Evolutionary conservation across 2,888 invertebrate genomes (phyloP), one percentile per base, ranked within the genome.

Genomic region (Drosophila borealis): DNA sequence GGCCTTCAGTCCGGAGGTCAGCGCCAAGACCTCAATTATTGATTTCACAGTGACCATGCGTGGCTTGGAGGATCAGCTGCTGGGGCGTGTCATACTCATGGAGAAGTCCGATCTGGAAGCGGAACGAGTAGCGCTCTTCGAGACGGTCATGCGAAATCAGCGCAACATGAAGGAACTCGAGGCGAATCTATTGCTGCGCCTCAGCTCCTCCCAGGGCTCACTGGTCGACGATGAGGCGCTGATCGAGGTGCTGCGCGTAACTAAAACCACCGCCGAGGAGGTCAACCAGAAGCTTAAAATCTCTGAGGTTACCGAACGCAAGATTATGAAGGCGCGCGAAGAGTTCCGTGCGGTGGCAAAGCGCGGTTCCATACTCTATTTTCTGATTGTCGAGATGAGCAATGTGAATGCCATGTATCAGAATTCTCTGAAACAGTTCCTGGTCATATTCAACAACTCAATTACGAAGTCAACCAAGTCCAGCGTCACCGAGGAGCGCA

Each of bases 21-120:
- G 98, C 88, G 98, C 99, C 0, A 98, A 98, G 91, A 98, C 98
- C 0, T 97, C 98, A 0, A 98, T 99, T 60, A 98, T 99, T 81
- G 98, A 99, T 91, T 99, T 99, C 90, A 99, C 99, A 1, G 99
- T 99, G 1, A 99, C 99, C 3, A 98, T 98, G 96, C 95, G 97
- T 89, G 98, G 99, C 10, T 93, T 99, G 33, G 99, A 99, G 93
- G 99, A 99, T 92, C 99, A 99, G 91, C 93, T 99, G 5, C 93
- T 99, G 29, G 98, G 97, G 3, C 94, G 98, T 71, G 98, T 99
- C 0, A 99, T 99, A 89, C 93, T 98, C 17, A 98, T 98, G 96
- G 99, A 99, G 92, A 98, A 98, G 92, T 96, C 97, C 1, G 99
- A 99, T 90, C 93, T 99, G 68, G 99, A 99, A 93, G 96, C 97